Conservation (phyloP, 2,113 vertebrate genomes). For the Hemibates koningsi region DNA sequence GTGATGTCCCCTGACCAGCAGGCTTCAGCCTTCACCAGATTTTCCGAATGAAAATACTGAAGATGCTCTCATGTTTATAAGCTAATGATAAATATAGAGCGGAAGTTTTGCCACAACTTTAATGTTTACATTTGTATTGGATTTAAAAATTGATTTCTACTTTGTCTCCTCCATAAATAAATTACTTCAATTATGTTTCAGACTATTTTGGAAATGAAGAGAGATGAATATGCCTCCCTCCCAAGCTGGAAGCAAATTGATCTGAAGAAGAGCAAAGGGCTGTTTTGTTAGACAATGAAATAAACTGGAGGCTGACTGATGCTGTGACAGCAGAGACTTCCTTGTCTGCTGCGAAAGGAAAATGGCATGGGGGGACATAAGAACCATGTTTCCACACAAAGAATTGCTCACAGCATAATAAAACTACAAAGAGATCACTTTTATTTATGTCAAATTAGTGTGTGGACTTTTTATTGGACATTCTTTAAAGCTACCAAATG, state of each 20-base stretch:
- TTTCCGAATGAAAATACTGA: neutral
- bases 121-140: neutral
- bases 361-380: neutral
- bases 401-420: constrained; percentile 13
- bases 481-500: constrained; percentile 10
- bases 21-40: constrained; percentile 13
- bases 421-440: constrained; percentile 22
- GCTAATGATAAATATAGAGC: neutral
- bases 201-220: constrained; percentile 69
- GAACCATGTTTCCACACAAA: constrained; percentile 19
- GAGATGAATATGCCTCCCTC: constrained; percentile 63
- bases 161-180: neutral
- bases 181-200: constrained; percentile 48
- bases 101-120: neutral
- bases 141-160: neutral
- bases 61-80: neutral
- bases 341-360: neutral
- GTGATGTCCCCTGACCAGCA: constrained; percentile 1
- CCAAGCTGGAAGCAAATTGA: constrained; percentile 64
- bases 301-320: neutral
- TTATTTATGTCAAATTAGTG: constrained; percentile 65
- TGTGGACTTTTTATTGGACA: constrained; percentile 52
- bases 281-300: constrained; percentile 46
- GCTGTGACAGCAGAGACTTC: neutral
- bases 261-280: constrained; percentile 71